Evolutionary conservation across 2,888 invertebrate genomes (phyloP).

Genomic region (Gibbula magus): DNA sequence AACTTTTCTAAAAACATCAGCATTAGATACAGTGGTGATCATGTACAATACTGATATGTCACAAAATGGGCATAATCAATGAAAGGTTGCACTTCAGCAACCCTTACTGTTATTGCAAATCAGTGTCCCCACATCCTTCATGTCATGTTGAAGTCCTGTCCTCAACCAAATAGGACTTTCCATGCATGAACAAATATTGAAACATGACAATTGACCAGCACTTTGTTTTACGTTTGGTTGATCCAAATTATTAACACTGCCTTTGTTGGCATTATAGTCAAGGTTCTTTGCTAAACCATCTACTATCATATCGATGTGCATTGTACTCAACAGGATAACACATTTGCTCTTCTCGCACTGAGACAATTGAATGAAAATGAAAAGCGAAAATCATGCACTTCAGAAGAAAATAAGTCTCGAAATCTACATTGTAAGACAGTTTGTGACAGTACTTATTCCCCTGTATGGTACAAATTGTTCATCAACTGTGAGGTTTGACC

Average conservation of each 20-base stretch:
- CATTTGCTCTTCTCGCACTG: not conserved
- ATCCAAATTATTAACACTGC: slow-evolving; percentile 41
- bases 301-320: not conserved
- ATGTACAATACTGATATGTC: no score
- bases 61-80: no score
- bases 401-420: not conserved
- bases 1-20: no score
- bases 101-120: no score
- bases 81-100: no score
- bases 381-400: not conserved
- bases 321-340: not conserved
- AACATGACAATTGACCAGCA: slow-evolving; percentile 37
- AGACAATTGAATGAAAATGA: not conserved
- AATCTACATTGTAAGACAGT: not conserved
- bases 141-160: no score
- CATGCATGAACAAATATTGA: slow-evolving; percentile 38
- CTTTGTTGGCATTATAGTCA: slow-evolving; percentile 37
- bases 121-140: no score
- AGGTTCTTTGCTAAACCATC: not conserved
- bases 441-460: not conserved
- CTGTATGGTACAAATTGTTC: no score
- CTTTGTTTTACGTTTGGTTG: slow-evolving; percentile 29
- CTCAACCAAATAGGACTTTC: no score
- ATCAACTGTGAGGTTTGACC: no score
- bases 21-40: no score